A percentile compares a stretch with the other conserved stretches of the same genome.
Conservation (phyloP, 2,113 vertebrate genomes). For the Paramormyrops kingsleyae region DNA sequence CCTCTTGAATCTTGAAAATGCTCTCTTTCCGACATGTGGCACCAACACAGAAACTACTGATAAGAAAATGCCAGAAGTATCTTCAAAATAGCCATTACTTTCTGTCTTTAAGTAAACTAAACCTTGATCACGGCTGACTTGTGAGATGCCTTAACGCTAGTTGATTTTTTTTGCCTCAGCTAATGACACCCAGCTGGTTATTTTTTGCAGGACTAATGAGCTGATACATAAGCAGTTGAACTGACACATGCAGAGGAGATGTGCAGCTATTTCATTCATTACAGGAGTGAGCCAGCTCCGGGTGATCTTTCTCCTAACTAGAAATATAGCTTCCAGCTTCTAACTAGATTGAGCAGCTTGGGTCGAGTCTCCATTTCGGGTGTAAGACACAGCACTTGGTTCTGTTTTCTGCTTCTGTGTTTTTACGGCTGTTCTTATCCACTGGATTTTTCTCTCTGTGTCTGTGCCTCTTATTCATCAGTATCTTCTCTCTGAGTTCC, state of each 20-base stretch:
- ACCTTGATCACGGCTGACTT: neutral
- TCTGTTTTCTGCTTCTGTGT: neutral
- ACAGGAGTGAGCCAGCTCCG: neutral
- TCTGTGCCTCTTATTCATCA: neutral
- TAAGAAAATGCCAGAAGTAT: neutral
- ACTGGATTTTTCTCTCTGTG: neutral
- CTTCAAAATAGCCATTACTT: neutral
- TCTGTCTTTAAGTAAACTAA: neutral
- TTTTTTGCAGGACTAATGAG: neutral
- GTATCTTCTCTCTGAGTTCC: neutral
- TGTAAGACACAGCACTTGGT: neutral
- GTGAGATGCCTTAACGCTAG: neutral
- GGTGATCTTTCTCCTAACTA: neutral
- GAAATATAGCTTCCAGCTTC: neutral
- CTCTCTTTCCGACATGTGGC: neutral
- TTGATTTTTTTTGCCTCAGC: neutral
- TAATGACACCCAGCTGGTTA: neutral
- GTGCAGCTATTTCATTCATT: neutral
- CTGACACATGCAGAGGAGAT: neutral
- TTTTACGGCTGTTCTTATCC: neutral
- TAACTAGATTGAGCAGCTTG: neutral
- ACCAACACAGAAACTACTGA: neutral
- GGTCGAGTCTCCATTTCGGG: neutral
- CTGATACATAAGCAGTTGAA: neutral
- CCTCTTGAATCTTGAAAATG: neutral